Conservation (phyloP, 2,888 invertebrate genomes). For the Calameuta idolon region DNA sequence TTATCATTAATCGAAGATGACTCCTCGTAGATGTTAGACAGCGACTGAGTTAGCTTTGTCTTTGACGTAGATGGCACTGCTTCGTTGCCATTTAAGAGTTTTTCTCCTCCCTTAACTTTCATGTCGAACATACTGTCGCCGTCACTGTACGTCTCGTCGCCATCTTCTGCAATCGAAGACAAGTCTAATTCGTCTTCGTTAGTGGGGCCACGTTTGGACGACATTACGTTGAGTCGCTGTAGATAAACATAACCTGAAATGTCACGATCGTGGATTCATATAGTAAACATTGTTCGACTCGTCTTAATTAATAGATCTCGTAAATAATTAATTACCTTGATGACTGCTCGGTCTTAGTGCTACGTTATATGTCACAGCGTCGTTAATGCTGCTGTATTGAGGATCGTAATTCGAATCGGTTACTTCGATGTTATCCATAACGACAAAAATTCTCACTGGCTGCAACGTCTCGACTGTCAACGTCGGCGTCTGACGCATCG, state of each 20-base stretch:
- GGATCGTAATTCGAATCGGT: conserved; percentile 73
- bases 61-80: conserved; percentile 15
- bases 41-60: conserved; percentile 5
- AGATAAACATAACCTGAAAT: conserved; percentile 73
- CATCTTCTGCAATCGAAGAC: conserved; percentile 38
- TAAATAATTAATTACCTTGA: conserved; percentile 50
- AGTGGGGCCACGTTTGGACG: conserved; percentile 25
- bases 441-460: conserved; percentile 75
- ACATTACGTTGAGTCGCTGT: conserved; percentile 68
- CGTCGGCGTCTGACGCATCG: conserved; percentile 41
- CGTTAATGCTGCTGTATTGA: conserved; percentile 72
- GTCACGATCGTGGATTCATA: not conserved
- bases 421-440: conserved; percentile 81
- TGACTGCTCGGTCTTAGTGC: conserved; percentile 58
- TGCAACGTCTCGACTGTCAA: conserved; percentile 71
- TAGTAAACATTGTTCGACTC: not conserved
- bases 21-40: conserved; percentile 23
- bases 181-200: conserved; percentile 35
- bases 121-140: conserved; percentile 42
- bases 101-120: conserved; percentile 16
- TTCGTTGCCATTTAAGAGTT: conserved; percentile 14
- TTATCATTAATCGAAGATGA: conserved; percentile 14
- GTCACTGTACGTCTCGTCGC: conserved; percentile 45
- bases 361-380: conserved; percentile 75
- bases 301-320: not conserved